A percentile compares a stretch with the other conserved stretches of the same genome.
Evolutionary conservation across 2,113 vertebrate genomes (phyloP).

Genomic region (Rhinopomastus cyanomelas): DNA sequence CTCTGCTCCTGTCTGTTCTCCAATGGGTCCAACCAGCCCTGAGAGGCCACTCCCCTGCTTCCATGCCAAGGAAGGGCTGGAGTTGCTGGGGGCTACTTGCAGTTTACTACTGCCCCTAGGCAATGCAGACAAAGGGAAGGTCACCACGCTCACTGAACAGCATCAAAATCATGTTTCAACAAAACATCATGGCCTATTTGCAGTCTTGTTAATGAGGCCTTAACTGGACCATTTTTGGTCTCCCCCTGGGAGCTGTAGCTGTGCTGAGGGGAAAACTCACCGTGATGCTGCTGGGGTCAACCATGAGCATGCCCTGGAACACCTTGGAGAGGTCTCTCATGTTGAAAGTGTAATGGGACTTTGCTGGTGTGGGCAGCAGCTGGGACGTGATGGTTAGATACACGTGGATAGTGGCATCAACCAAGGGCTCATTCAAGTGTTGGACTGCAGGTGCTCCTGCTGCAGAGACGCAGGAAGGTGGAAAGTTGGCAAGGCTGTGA

Average conservation of each 20-base stretch:
- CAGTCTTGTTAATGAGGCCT: neutral
- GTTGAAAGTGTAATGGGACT: slow-evolving; percentile 94
- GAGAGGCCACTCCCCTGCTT: neutral
- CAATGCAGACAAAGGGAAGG: neutral
- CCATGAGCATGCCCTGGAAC: slow-evolving; percentile 94
- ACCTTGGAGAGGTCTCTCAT: slow-evolving; percentile 92
- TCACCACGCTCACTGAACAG: neutral
- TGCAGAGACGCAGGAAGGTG: slow-evolving; percentile 43
- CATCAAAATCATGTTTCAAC: neutral
- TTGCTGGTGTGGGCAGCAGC: slow-evolving; percentile 90
- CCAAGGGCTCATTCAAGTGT: slow-evolving; percentile 77
- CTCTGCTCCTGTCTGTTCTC: neutral
- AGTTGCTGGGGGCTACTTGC: no score
- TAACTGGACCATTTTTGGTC: neutral
- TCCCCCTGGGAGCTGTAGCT: neutral
- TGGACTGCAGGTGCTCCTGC: slow-evolving; percentile 72
- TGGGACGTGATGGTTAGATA: slow-evolving; percentile 86
- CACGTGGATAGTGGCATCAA: slow-evolving; percentile 81
- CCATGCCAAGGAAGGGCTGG: neutral
- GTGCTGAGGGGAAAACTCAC: slow-evolving; percentile 66
- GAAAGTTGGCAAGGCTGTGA: neutral
- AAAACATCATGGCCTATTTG: neutral
- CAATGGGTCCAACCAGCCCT: neutral
- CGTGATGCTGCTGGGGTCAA: slow-evolving; percentile 77
- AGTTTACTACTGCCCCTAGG: neutral